Evolutionary conservation across 2,888 invertebrate species (phyloP), one percentile per base, ranked within the genome.

Genomic region (Erebia epiphron): DNA sequence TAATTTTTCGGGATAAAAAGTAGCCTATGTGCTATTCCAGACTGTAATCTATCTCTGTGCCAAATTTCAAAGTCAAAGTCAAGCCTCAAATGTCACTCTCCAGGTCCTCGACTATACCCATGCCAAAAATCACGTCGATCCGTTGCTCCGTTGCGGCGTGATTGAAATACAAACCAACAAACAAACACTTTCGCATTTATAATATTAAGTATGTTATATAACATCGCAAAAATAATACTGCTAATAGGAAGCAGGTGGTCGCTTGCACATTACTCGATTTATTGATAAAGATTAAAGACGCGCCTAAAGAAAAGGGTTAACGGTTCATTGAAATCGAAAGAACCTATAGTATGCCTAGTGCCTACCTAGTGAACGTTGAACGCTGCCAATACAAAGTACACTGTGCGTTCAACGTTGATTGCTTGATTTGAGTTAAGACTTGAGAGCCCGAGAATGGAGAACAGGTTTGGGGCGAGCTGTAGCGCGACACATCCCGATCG

Each of bases 241-340:
- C 49, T 70, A 18, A 21, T 54, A 64, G 69, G 76, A 72, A 75
- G 72, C 73, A 71, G 72, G 75, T 77, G 73, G 65, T 70, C 77
- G 81, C 82, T 35, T 83, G 82, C 79, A 76, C 80, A 82, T 89
- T 41, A 87, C 87, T 86, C 85, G 88, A 85, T 86, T 80, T 79
- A 78, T 79, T 83, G 88, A 91, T 88, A 89, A 21, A 87, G 86
- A 85, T 82, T 88, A 89, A 21, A 87, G 86, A 85, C 82, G 84
- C 85, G 83, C 83, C 86, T 80, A 75, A 81, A 86, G 83, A 88
- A 87, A 86, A 86, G 83, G 86, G 83, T 91, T 92, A 93, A 92
- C 92, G 92, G 92, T 92, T 91, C 89, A 92, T 91, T 90, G 91
- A 90, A 92, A 92, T 86, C 88, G 89, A 90, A 91, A 91, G 86